Conservation (phyloP, 2,888 invertebrate genomes). For the Dugesia japonica region DNA sequence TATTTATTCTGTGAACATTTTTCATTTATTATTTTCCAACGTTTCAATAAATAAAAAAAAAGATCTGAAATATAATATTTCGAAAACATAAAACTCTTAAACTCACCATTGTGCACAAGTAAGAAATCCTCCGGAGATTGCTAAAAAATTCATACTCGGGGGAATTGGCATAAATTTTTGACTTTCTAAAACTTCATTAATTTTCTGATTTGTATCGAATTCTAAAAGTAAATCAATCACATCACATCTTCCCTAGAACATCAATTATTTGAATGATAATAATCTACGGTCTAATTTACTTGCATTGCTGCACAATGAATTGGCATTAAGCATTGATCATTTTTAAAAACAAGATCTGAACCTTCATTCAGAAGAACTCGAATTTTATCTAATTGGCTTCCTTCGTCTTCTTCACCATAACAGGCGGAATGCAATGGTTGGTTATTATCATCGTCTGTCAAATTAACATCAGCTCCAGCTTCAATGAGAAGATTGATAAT, state of each 20-base stretch:
- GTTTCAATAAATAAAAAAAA: no score
- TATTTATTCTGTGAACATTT: no score
- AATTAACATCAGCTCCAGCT: constrained; percentile 41
- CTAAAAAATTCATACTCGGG: constrained; percentile 42
- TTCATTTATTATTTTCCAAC: no score
- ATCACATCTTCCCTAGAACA: not conserved
- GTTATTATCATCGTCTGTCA: constrained; percentile 44
- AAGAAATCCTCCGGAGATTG: constrained; percentile 42
- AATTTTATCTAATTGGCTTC: constrained; percentile 40
- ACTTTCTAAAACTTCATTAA: not conserved
- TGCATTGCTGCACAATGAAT: constrained; percentile 47
- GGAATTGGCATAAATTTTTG: constrained; percentile 38
- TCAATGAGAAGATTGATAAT: constrained; percentile 40
- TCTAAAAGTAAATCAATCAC: not conserved
- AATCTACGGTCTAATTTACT: not conserved
- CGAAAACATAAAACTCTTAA: no score
- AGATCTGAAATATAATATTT: no score
- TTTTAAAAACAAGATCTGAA: constrained; percentile 40
- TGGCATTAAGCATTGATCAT: constrained; percentile 40
- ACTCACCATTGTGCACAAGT: constrained; percentile 41
- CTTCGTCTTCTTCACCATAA: constrained; percentile 42
- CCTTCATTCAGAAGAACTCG: constrained; percentile 40
- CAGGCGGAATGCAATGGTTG: constrained; percentile 46
- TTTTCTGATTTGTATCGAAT: not conserved
- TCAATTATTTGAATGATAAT: not conserved